Evolutionary conservation across 2,888 invertebrate species (phyloP).

Genomic region (Apomyelois bistriatella): DNA sequence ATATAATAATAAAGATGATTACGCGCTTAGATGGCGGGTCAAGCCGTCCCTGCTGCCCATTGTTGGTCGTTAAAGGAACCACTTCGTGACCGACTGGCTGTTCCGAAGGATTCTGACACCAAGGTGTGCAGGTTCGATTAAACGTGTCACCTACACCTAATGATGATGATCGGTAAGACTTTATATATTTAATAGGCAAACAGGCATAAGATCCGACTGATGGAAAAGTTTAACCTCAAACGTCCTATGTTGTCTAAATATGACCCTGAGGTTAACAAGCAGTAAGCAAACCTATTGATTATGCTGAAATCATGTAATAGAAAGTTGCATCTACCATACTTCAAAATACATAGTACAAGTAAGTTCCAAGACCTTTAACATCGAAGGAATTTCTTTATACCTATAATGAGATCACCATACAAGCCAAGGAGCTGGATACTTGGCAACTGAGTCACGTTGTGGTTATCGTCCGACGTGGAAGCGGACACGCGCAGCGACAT

Average conservation of each 20-base stretch:
- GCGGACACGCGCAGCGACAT: conserved; percentile 11
- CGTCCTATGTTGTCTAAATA: neutral
- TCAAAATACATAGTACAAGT: neutral
- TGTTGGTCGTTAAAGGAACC: too few relatives aligned
- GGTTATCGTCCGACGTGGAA: conserved; percentile 13
- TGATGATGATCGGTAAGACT: too few relatives aligned
- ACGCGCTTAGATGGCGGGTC: too few relatives aligned
- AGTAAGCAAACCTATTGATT: neutral
- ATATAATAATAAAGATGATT: too few relatives aligned
- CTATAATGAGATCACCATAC: conserved; percentile 2
- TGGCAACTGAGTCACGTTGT: conserved; percentile 10
- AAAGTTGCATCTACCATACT: neutral
- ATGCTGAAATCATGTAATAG: neutral
- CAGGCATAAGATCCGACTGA: too few relatives aligned
- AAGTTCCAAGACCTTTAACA: neutral
- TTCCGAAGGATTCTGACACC: too few relatives aligned
- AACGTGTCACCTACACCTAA: too few relatives aligned
- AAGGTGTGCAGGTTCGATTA: too few relatives aligned
- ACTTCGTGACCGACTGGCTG: too few relatives aligned
- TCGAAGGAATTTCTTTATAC: neutral
- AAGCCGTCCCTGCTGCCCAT: too few relatives aligned
- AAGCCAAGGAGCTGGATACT: neutral
- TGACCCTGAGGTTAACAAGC: neutral
- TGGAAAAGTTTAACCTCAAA: too few relatives aligned
- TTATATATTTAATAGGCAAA: too few relatives aligned